These are phyloP conservation scores for Crotalus helleri DNA, from an alignment of 2,113 vertebrate genomes.

Conservation along the genomic window DNA sequence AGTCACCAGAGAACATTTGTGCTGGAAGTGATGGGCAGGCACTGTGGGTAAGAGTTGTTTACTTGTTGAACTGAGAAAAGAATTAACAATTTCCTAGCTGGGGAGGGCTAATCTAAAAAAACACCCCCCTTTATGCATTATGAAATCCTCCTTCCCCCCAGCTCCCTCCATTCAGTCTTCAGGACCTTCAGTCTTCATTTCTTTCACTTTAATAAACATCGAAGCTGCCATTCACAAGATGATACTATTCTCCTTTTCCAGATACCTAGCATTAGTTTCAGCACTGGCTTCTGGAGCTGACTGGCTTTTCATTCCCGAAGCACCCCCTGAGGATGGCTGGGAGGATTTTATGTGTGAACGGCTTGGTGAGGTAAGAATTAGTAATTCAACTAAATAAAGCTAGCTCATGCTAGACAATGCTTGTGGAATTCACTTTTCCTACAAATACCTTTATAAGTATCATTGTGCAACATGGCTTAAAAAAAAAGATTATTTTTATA, in stretches of 20 bases:
- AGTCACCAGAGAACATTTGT: constrained; percentile 96
- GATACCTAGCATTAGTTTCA: constrained; percentile 86
- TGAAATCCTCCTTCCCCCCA: too few species aligned
- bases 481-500: not conserved
- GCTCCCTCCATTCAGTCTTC: not conserved
- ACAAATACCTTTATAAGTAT: not conserved
- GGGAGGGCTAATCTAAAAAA: not conserved
- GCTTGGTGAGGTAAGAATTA: constrained; percentile 76
- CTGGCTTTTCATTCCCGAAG: constrained; percentile 94
- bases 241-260: not conserved
- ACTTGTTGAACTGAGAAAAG: not conserved
- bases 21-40: constrained; percentile 94
- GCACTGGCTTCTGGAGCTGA: constrained; percentile 90
- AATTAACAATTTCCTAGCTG: not conserved
- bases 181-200: not conserved
- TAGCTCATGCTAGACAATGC: not conserved
- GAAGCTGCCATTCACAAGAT: accelerated
- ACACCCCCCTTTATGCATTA: accelerated
- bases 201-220: accelerated
- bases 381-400: not conserved
- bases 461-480: not conserved
- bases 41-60: constrained; percentile 84
- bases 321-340: constrained; percentile 86
- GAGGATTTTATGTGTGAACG: constrained; percentile 87
- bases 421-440: not conserved